Evolutionary conservation across 2,888 invertebrate species (phyloP).

Genomic region (Sepioteuthis lessoniana): DNA sequence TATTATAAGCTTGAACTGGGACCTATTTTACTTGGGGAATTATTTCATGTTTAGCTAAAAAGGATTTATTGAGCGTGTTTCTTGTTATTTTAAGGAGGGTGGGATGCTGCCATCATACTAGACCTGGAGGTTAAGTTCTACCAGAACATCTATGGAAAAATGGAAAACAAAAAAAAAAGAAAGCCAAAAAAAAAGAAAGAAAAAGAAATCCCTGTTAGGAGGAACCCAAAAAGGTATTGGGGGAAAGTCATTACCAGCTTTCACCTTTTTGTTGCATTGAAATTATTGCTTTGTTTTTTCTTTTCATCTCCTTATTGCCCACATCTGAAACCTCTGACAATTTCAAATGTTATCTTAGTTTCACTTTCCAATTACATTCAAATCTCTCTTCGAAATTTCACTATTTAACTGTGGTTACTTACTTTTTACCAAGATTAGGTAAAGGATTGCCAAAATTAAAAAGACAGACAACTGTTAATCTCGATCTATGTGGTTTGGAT

Average conservation of each 20-base stretch:
- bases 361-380: not conserved
- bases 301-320: constrained; percentile 2
- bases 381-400: constrained; percentile 5
- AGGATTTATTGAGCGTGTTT: not conserved
- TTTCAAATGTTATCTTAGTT: not conserved
- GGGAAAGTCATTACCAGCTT: constrained; percentile 33
- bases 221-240: not conserved
- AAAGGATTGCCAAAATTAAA: constrained; percentile 33
- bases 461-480: constrained; percentile 33
- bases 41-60: constrained; percentile 6
- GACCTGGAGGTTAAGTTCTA: not conserved
- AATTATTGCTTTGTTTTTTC: not conserved
- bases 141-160: not conserved
- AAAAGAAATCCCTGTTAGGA: not conserved
- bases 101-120: not conserved
- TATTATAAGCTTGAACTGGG: not conserved
- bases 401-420: constrained; percentile 33
- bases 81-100: not conserved
- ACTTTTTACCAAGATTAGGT: constrained; percentile 6
- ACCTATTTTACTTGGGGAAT: not conserved
- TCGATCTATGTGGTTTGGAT: constrained; percentile 8
- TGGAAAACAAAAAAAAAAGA: not conserved
- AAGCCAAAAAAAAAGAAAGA: not conserved
- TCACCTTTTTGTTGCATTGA: constrained; percentile 21
- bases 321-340: not conserved